Base-by-base conservation (phyloP, 2,113 vertebrate species). In the Gadus macrocephalus region DNA sequence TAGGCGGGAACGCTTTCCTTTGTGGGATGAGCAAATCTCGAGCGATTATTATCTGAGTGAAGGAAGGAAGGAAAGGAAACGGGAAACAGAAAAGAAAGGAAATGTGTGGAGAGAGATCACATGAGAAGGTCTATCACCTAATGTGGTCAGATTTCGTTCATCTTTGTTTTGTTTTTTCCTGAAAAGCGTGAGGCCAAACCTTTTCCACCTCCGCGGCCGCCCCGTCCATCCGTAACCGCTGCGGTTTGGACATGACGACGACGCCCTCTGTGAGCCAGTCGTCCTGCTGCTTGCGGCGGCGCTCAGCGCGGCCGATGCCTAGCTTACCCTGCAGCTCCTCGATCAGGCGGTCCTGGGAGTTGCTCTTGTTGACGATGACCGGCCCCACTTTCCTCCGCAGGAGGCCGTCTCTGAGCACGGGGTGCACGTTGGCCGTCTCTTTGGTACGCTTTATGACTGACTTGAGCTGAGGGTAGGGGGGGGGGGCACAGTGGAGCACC, bases 391-490 rank as follows among this genome's bases (percentile, higher is more conserved):
- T 95, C 83, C 91, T 92, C 69, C 97, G 95, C 55, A 93, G 93
- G 64, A 92, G 93, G 66, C 92, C 91, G 3, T 98, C 95, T 15
- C 95, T 93, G 83, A 88, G 96, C 97, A 98, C 96, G 63, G 97
- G 97, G 74, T 99, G 97, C 17, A 95, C 93, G 3, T 98, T 95
- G 15, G 91, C 73, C 0, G 91, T 94, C 90, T 98, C 95, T 90
- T 95, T 97, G 35, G 97, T 99, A 88, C 96, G 95, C 85, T 93
- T 94, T 80, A 99, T 98, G 86, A 98, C 94, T 31, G 95, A 96
- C 66, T 97, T 96, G 75, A 99, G 92, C 97, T 99, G 86, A 78
- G 84, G n/a, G 61, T 85, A 78, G 84, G n/a, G 61, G 67, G 56
- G 38, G 53, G 38, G 53, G 67, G 70, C 79, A 73, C 31, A 79